Conservation (phyloP, 2,113 vertebrate genomes). For the Myotis yumanensis region DNA sequence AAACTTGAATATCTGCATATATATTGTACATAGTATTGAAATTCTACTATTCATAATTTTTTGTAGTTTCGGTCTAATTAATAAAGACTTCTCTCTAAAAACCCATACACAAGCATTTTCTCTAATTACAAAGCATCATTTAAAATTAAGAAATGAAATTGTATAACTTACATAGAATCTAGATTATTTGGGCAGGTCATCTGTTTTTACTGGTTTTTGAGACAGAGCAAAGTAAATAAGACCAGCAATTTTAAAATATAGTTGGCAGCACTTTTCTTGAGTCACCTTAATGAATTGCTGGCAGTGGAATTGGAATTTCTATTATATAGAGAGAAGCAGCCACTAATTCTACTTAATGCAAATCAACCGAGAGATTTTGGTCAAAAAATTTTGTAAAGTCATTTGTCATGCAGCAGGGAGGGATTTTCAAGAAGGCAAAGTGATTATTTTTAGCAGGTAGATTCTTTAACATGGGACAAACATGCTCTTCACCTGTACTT, state of each 20-base stretch:
- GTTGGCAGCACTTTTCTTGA: background rate
- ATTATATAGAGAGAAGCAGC: background rate
- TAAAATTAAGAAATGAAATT: conserved; percentile 38
- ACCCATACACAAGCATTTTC: background rate
- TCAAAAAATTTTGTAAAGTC: background rate
- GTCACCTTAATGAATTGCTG: background rate
- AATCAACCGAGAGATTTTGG: background rate
- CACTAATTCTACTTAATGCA: background rate
- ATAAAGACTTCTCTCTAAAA: background rate
- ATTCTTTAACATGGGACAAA: background rate
- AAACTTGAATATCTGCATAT: background rate
- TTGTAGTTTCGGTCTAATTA: background rate
- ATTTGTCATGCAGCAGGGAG: background rate
- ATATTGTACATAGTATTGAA: background rate
- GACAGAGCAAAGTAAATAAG: background rate
- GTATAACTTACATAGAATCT: background rate
- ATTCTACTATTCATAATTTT: background rate
- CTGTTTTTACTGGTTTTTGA: background rate
- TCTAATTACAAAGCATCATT: background rate
- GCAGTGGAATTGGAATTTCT: background rate
- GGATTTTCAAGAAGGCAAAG: background rate
- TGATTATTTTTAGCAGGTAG: background rate
- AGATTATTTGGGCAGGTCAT: background rate
- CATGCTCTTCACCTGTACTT: background rate
- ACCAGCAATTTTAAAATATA: background rate